Evolutionary conservation across 2,888 invertebrate species (phyloP).

Genomic region (Cataglyphis rosenhaueri): DNA sequence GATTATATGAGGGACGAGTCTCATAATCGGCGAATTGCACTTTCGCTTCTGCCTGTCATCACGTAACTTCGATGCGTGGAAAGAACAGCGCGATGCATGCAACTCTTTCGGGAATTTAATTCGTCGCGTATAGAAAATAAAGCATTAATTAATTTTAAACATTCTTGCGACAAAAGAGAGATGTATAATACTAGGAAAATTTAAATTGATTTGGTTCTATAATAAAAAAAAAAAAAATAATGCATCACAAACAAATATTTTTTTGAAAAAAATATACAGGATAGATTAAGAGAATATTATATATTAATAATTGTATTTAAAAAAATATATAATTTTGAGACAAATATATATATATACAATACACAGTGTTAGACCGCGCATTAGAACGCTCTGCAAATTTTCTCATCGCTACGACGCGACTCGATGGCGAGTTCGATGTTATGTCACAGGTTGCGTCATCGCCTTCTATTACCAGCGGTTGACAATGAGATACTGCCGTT

Average conservation of each 20-base stretch:
- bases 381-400: constrained; percentile 4
- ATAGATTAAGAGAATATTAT: not conserved
- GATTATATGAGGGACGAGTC: not conserved
- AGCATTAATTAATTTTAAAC: not conserved
- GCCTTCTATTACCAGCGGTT: constrained; percentile 39
- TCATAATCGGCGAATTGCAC: constrained; percentile 21
- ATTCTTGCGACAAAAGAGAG: not conserved
- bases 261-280: not conserved
- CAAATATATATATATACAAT: not conserved
- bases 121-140: not conserved
- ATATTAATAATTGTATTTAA: not conserved
- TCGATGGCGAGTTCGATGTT: constrained; percentile 46
- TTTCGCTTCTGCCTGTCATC: not conserved
- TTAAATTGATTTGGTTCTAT: not conserved
- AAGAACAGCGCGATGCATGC: not conserved
- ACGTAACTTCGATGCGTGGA: not conserved
- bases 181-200: not conserved
- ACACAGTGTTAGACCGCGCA: not conserved
- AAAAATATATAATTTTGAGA: not conserved
- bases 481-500: constrained; percentile 54
- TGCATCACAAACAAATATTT: not conserved
- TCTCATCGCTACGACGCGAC: constrained; percentile 21
- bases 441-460: constrained; percentile 54
- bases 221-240: not conserved
- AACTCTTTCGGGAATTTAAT: not conserved